A percentile compares a stretch with the other conserved stretches of the same genome.
These are phyloP conservation scores for Ctenopoma multispine DNA, from an alignment of 2,797 vertebrate species.

Conservation along the genomic window DNA sequence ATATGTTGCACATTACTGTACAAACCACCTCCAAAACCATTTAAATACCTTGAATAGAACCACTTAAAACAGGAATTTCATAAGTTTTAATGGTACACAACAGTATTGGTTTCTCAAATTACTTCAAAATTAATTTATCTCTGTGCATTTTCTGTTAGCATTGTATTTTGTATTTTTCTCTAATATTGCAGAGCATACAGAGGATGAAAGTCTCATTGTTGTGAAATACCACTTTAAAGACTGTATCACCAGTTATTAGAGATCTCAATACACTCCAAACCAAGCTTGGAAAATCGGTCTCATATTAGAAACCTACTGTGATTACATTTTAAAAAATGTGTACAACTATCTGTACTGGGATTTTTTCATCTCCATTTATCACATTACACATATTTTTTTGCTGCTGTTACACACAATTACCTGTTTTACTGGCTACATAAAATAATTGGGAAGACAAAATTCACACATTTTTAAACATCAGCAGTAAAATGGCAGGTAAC, in stretches of 20 bases:
- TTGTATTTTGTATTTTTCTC: neutral
- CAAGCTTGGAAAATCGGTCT: neutral
- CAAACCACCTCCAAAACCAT: neutral
- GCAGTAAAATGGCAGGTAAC: no score
- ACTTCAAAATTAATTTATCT: neutral
- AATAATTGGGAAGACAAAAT: no score
- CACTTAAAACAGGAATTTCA: neutral
- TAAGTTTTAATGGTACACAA: neutral
- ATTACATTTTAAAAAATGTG: neutral
- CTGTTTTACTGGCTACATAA: neutral
- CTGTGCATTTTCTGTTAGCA: neutral
- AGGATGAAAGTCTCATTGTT: neutral
- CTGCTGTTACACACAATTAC: neutral
- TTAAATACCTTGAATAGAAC: neutral
- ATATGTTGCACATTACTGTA: neutral
- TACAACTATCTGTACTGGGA: neutral
- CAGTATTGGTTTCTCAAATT: neutral
- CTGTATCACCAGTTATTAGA: constrained; percentile 7
- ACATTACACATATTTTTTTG: neutral
- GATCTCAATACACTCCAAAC: constrained; percentile 15
- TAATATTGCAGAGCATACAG: neutral
- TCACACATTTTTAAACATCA: no score
- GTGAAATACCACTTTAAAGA: constrained; percentile 13
- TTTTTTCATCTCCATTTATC: neutral
- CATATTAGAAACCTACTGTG: neutral